These are phyloP conservation scores for Erpobdella octoculata DNA, from an alignment of 2,888 invertebrate species.

Conservation along the genomic window DNA sequence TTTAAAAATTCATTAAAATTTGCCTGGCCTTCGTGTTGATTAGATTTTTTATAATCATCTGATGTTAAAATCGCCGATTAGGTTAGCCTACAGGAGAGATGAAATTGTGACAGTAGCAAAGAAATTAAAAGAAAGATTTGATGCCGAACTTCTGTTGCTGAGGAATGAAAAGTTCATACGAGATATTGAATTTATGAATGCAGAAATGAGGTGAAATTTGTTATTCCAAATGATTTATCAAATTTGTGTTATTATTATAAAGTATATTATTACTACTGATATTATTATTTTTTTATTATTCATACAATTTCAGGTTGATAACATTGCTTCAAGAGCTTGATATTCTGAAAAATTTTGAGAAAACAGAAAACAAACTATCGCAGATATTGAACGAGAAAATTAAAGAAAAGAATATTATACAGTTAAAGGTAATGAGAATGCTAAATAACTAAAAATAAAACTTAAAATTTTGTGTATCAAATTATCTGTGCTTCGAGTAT, in stretches of 20 bases:
- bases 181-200: slow-evolving; percentile 50
- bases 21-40: too few species aligned
- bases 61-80: slow-evolving; percentile 37
- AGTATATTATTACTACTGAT: not conserved
- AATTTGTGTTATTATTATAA: not conserved
- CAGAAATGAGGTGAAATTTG: slow-evolving; percentile 46
- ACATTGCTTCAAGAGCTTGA: slow-evolving; percentile 42
- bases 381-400: slow-evolving; percentile 47
- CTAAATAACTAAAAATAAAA: too few species aligned
- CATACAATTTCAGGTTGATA: not conserved
- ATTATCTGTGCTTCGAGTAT: too few species aligned
- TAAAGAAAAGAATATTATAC: slow-evolving; percentile 49
- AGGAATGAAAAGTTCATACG: slow-evolving; percentile 49
- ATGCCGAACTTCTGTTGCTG: slow-evolving; percentile 54
- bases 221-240: not conserved
- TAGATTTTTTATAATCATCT: too few species aligned
- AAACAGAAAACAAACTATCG: slow-evolving; percentile 49
- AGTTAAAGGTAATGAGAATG: too few species aligned
- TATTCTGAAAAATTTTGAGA: slow-evolving; percentile 52
- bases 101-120: slow-evolving; percentile 60
- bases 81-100: slow-evolving; percentile 57
- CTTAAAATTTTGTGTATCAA: too few species aligned
- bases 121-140: slow-evolving; percentile 61
- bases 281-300: not conserved
- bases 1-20: too few species aligned